These are phyloP conservation scores for Podilymbus podiceps DNA, from an alignment of 2,113 vertebrate genomes.

Conservation along the genomic window DNA sequence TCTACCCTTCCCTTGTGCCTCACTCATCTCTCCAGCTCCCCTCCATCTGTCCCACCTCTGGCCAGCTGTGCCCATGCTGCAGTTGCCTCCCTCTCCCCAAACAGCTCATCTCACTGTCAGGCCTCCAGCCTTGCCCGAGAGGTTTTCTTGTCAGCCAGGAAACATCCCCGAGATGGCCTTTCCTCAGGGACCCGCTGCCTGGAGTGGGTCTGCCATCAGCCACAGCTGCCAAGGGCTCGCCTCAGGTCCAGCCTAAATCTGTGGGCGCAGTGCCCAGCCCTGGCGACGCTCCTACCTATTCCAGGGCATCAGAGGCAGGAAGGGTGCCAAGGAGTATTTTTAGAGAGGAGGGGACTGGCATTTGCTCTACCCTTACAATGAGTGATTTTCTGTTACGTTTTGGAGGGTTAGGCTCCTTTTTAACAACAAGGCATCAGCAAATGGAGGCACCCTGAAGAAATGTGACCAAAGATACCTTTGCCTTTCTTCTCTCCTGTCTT, in stretches of 20 bases:
- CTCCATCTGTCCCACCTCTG: not conserved
- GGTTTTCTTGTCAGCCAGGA: not conserved
- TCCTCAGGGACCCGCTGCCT: not conserved
- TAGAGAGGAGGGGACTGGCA: not conserved
- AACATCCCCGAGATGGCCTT: not conserved
- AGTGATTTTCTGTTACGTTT: not conserved
- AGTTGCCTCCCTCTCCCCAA: not conserved
- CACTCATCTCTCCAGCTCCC: not conserved
- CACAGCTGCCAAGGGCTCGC: not conserved
- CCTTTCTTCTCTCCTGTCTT: too few species aligned
- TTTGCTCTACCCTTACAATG: not conserved
- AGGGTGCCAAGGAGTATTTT: not conserved
- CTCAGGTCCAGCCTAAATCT: not conserved
- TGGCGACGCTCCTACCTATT: not conserved
- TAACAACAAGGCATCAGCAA: not conserved
- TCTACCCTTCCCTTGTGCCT: not conserved
- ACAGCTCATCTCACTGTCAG: fast-evolving
- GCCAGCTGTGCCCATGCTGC: not conserved
- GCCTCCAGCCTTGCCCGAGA: not conserved
- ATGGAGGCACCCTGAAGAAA: not conserved
- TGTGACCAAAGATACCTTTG: not conserved
- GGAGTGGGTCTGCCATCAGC: not conserved
- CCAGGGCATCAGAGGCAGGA: not conserved
- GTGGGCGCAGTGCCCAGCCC: not conserved
- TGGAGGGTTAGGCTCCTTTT: not conserved